Conservation (phyloP, 1,140 invertebrate genomes). For the Drosophila nannoptera region DNA sequence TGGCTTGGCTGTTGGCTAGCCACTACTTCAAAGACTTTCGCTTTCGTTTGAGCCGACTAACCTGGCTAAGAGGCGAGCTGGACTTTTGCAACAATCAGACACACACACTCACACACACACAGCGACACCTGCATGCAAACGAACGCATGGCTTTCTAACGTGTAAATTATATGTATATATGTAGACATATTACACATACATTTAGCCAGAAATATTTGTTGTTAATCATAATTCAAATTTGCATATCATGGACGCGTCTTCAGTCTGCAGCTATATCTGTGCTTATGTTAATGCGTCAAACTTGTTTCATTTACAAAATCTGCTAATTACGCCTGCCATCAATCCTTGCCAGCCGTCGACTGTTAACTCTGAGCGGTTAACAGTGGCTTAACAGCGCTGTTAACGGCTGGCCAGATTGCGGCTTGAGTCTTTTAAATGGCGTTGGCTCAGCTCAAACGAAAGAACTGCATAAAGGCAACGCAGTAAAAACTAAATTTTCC, state of each 20-base stretch:
- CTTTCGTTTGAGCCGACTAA: constrained; percentile 35
- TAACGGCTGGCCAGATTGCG: constrained; percentile 5
- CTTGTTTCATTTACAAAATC: constrained; percentile 53
- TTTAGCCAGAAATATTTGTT: constrained; percentile 30
- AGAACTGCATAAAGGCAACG: constrained; percentile 53
- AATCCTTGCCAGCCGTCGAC: constrained; percentile 34
- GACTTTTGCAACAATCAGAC: constrained; percentile 56
- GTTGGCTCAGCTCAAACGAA: constrained; percentile 25
- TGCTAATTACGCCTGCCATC: constrained; percentile 29
- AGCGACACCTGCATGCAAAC: constrained; percentile 23
- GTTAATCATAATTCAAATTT: constrained; percentile 68
- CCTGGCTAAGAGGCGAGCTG: background rate
- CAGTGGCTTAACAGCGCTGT: constrained; percentile 5
- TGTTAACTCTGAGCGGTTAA: too few species aligned
- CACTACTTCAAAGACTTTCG: constrained; percentile 42
- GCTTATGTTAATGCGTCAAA: constrained; percentile 57
- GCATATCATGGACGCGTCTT: constrained; percentile 36
- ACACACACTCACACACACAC: constrained; percentile 13
- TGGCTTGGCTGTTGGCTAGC: constrained; percentile 3
- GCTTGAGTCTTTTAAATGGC: constrained; percentile 16
- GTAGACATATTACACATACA: background rate
- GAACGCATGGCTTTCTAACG: constrained; percentile 65
- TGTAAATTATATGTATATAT: constrained; percentile 39
- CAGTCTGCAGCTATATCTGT: background rate
- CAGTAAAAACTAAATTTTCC: constrained; percentile 61